These are phyloP conservation scores for Odontocolon sp. DNA, from an alignment of 2,888 invertebrate genomes.

Conservation along the genomic window DNA sequence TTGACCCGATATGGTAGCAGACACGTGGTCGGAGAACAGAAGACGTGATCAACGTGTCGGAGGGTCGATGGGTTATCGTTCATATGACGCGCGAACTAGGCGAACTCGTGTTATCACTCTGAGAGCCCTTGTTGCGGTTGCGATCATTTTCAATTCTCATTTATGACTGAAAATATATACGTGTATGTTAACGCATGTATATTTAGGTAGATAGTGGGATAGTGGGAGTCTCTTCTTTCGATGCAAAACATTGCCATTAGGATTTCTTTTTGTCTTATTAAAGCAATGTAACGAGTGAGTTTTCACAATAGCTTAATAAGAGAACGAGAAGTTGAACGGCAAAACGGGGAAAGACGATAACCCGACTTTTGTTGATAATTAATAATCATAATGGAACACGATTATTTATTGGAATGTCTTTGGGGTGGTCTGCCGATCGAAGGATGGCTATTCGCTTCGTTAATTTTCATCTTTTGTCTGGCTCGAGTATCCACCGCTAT, in stretches of 20 bases:
- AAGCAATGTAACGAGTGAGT: not conserved
- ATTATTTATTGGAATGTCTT: slow-evolving; percentile 53
- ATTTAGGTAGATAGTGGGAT: not conserved
- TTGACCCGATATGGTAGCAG: slow-evolving; percentile 23
- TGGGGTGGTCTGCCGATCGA: slow-evolving; percentile 19
- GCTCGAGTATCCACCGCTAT: not conserved
- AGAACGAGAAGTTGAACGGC: not conserved
- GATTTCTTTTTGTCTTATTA: not conserved
- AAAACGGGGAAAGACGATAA: slow-evolving; percentile 26
- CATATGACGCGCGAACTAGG: slow-evolving; percentile 21
- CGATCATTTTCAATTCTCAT: slow-evolving; percentile 27
- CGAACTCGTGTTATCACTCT: slow-evolving; percentile 11
- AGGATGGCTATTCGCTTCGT: not conserved
- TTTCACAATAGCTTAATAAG: slow-evolving; percentile 21
- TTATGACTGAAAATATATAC: not conserved
- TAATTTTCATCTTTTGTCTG: not conserved
- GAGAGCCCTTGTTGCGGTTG: slow-evolving; percentile 2
- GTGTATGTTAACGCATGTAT: not conserved
- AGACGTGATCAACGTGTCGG: slow-evolving; percentile 42
- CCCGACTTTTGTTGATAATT: slow-evolving; percentile 44
- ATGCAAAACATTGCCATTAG: slow-evolving; percentile 1
- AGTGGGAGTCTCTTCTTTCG: not conserved
- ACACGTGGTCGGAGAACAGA: slow-evolving; percentile 44
- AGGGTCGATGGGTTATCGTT: slow-evolving; percentile 54
- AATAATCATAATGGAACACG: slow-evolving; percentile 47